Conservation (phyloP, 92 coral and sea anemone genomes). For the Parazoanthus darwini region DNA sequence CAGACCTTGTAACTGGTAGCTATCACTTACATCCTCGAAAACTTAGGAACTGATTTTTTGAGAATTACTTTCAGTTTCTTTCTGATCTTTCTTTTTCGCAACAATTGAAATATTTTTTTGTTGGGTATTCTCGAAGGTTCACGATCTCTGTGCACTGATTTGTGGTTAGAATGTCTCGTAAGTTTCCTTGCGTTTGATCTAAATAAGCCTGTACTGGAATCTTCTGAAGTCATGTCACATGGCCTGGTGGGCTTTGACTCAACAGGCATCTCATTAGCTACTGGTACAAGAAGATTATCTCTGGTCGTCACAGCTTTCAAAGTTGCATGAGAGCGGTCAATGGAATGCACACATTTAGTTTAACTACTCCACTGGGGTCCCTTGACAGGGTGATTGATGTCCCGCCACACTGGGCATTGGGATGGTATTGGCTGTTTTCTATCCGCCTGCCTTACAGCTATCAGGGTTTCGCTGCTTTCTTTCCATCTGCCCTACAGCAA, state of each 20-base stretch:
- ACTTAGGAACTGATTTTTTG: background rate
- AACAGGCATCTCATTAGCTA: background rate
- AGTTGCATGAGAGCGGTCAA: background rate
- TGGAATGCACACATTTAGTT: background rate
- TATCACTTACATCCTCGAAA: background rate
- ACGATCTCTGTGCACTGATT: slow-evolving; percentile 1
- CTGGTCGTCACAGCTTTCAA: slow-evolving; percentile 1
- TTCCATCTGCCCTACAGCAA: background rate
- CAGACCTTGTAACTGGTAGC: background rate
- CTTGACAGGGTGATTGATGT: background rate
- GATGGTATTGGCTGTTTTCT: background rate
- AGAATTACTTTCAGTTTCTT: background rate
- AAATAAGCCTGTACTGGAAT: background rate
- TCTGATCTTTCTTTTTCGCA: slow-evolving; percentile 2
- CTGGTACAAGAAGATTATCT: background rate
- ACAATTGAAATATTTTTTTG: background rate
- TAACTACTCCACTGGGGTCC: too few species aligned
- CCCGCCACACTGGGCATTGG: slow-evolving; percentile 11
- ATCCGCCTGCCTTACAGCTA: background rate
- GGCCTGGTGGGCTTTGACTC: background rate
- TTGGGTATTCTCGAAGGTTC: background rate
- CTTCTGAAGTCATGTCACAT: background rate
- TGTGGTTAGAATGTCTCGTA: background rate
- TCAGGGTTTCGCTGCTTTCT: background rate
- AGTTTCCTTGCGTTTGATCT: background rate